Conservation (phyloP, 2,113 vertebrate genomes). For the Corynorhinus townsendii region DNA sequence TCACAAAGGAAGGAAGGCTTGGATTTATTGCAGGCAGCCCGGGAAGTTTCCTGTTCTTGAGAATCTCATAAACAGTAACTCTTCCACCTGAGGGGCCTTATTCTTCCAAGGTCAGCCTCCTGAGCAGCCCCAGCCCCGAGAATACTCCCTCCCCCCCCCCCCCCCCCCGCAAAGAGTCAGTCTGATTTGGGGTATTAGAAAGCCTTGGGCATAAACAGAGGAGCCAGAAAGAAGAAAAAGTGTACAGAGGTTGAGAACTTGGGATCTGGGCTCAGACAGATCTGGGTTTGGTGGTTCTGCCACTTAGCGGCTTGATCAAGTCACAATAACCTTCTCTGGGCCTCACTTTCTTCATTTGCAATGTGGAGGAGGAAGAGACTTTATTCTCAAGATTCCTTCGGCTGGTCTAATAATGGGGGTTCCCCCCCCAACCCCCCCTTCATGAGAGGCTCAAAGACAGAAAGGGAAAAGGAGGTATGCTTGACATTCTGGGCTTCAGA, state of each 20-base stretch:
- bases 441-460: not conserved
- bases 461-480: not conserved
- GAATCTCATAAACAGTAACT: conserved; percentile 40
- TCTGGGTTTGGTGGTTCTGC: not conserved
- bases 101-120: not conserved
- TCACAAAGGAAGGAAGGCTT: conserved; percentile 58
- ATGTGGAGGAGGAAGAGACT: not conserved
- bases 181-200: not conserved
- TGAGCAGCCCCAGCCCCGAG: not conserved
- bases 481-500: not conserved
- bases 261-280: not conserved
- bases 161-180: not conserved
- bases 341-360: not conserved
- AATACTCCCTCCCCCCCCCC: not conserved
- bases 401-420: not conserved
- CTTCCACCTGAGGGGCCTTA: conserved; percentile 8
- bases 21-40: conserved; percentile 44
- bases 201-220: not conserved
- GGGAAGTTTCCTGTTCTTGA: conserved; percentile 61
- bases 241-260: not conserved
- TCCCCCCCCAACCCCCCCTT: not conserved
- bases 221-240: not conserved
- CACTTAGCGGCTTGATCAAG: not conserved
- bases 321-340: not conserved
- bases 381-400: not conserved